Evolutionary conservation across 1,140 invertebrate species (phyloP), one percentile per base, ranked within the genome.

Genomic region (Drosophila busckii): DNA sequence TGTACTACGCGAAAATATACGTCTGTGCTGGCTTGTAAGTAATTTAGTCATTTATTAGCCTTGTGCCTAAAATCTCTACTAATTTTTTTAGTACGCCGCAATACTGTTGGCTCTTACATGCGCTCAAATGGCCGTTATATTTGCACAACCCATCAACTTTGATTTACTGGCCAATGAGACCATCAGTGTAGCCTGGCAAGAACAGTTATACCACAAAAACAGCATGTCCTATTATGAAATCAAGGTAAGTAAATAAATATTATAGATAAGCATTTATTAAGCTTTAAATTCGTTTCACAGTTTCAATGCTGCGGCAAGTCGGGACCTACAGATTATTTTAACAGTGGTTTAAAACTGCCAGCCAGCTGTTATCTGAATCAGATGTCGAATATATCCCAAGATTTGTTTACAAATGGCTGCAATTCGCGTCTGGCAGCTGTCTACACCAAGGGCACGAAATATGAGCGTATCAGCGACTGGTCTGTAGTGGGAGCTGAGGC

Each of bases 91-190:
- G 84, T 86, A 82, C 56, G 61, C 67, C 5, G 64, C 62, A 7
- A 55, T 84, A 25, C 40, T 86, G 34, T 6, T 85, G 17, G 66
- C 75, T n/a, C 23, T 86, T 3, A 34, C 82, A 20, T 67, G 44
- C 9, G 71, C 73, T 6, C 84, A 86, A 55, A 84, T 86, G 2
- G 80, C 73, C n/a, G 84, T 86, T 13, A 82, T 85, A 38, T 84
- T 86, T 20, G 55, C 68, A 6, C 66, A 70, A 22, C 84, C 84
- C 8, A 66, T 86, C 4, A 67, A 84, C 37, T 86, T 78, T 22
- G 13, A 62, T 3, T 48, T 82, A 6, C 29, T 86, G 15, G 78
- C 84, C 10, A 76, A 60, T 31, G 84, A 86, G 35, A 86, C 78
- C 1, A 66, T 86, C 13, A 28, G 32, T 19, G 48, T 48, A 16